Base-by-base conservation (phyloP, 1,140 invertebrate species). In the Microplitis mediator region DNA sequence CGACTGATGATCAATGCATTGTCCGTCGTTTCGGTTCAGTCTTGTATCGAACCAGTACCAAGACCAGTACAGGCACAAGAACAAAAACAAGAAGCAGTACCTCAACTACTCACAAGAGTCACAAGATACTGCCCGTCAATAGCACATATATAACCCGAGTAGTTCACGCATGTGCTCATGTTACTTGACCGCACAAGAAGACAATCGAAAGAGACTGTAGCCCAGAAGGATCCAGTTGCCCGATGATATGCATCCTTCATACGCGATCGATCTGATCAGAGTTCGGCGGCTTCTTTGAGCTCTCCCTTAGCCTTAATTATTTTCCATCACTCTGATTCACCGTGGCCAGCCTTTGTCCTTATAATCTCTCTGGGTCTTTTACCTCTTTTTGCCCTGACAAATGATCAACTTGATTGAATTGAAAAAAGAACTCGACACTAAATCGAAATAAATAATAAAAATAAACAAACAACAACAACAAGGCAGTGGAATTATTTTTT, bases 221-320 rank as follows among this genome's bases (percentile, higher is more conserved):
- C 58, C n/a, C 39, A 45, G 39, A 45, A 52, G 64, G 70, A 72
- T 72, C 70, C 63, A 71, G 69, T 71, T 71, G 69, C 69, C 56
- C 65, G 58, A 63, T 68, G 60, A 65, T 74, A 74, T 70, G 66
- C 68, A 70, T 72, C 69, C 69, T 63, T 64, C 69, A 72, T 66
- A 72, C 54, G 14, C 70, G 78, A 80, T 79, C 76, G 69, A 70
- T 79, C 76, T 71, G 70, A 78, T 77, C 71, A 45, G 39, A 45
- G 39, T 70, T 61, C 68, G 76, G 80, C 82, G 81, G 78, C 78
- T 36, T 79, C 80, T 85, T 82, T 84, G 77, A 82, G 62, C 61
- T 69, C 67, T 64, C 71, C 62, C 61, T 36, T 66, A 23, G 78
- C 71, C 79, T 80, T 82, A 81, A 82, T 84, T 83, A 83, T 80